phyloP scores from a whole-genome alignment of 92 coral and sea anemone genomes.

The Muricea muricata region DNA sequence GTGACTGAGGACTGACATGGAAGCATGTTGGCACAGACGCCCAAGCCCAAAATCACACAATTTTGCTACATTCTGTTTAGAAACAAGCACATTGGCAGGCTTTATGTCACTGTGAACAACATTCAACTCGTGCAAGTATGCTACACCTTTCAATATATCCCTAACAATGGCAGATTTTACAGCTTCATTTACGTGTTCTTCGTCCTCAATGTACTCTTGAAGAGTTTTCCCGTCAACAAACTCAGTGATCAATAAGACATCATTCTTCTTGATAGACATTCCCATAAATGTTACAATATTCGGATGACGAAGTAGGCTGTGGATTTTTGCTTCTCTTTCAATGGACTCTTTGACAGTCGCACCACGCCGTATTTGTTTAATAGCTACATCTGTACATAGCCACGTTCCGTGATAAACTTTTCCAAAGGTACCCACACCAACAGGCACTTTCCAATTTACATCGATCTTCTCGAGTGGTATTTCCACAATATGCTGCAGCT shows the following conservation, averaged over 20 bases:
- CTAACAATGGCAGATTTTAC: not conserved
- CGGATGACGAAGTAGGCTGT: constrained; percentile 56
- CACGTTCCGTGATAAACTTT: not conserved
- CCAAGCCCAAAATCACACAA: constrained; percentile 68
- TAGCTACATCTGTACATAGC: constrained; percentile 24
- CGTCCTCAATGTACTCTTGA: constrained; percentile 63
- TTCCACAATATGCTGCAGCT: constrained; percentile 3
- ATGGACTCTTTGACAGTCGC: constrained; percentile 36
- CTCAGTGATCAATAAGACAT: constrained; percentile 57
- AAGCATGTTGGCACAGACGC: constrained; percentile 39
- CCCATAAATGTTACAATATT: constrained; percentile 62
- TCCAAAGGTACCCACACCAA: not conserved
- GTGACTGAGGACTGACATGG: too few relatives aligned
- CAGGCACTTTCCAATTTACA: constrained; percentile 17
- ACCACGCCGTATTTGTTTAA: constrained; percentile 6
- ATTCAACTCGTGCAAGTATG: constrained; percentile 59
- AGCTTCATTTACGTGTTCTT: constrained; percentile 43
- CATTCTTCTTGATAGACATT: constrained; percentile 53
- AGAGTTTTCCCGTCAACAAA: constrained; percentile 49
- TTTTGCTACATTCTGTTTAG: constrained; percentile 52
- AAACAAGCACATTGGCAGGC: constrained; percentile 61
- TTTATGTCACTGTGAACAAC: constrained; percentile 64
- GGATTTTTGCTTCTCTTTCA: constrained; percentile 41
- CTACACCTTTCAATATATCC: constrained; percentile 56
- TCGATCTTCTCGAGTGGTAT: constrained; percentile 9